Evolutionary conservation across 2,888 invertebrate genomes (phyloP).

Genomic region (Lithophane leautieri): DNA sequence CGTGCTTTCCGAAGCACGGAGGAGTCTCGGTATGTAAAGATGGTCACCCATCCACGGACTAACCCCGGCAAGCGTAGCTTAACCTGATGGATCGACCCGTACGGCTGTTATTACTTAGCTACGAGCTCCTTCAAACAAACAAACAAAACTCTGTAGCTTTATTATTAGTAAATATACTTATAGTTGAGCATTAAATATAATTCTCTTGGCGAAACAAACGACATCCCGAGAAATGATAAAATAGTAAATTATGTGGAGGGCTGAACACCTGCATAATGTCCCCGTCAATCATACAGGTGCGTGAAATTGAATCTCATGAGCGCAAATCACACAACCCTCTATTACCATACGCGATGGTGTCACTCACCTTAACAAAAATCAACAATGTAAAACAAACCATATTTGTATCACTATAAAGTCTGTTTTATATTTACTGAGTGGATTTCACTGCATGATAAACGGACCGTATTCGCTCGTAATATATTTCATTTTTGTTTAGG

Average conservation of each 20-base stretch:
- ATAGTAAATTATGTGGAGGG: constrained; percentile 82
- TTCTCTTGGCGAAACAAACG: constrained; percentile 70
- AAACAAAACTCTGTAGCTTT: no score
- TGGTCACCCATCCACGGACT: no score
- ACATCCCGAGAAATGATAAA: constrained; percentile 76
- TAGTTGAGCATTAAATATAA: constrained; percentile 54
- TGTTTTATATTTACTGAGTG: constrained; percentile 38
- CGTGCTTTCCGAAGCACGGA: no score
- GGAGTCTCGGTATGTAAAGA: no score
- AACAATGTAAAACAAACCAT: constrained; percentile 66
- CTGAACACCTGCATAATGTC: constrained; percentile 84
- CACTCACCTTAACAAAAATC: constrained; percentile 67
- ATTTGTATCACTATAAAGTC: constrained; percentile 57
- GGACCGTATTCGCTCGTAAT: constrained; percentile 68
- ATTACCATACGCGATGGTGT: constrained; percentile 80
- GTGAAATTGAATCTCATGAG: constrained; percentile 89
- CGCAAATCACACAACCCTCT: constrained; percentile 85
- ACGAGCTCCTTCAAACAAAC: no score
- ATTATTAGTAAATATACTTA: no score
- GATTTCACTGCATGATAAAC: constrained; percentile 71
- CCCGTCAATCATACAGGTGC: constrained; percentile 86
- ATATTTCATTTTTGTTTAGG: constrained; percentile 72
- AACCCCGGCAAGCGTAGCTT: no score
- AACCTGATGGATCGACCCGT: no score
- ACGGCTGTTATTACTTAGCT: no score